Conservation (phyloP, 2,113 vertebrate species). For the Bos javanicus region DNA sequence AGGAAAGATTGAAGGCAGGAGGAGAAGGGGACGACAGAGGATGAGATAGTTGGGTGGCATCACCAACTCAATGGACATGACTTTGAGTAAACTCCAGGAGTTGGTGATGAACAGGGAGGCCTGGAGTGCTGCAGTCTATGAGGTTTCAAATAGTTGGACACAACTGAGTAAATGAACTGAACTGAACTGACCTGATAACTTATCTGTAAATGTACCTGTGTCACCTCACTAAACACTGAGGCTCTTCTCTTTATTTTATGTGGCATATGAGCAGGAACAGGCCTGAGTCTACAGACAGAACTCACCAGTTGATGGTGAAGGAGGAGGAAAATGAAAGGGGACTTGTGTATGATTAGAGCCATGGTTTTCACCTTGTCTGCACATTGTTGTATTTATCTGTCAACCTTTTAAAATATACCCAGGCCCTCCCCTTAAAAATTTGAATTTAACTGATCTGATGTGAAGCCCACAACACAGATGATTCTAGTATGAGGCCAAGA, state of each 20-base stretch:
- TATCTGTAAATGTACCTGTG: neutral
- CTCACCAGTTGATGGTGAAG: neutral
- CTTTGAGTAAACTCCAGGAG: accelerated
- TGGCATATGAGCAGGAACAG: neutral
- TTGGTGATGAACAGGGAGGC: neutral
- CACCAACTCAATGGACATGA: accelerated
- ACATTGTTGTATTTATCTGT: neutral
- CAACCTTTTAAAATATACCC: neutral
- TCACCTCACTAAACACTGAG: neutral
- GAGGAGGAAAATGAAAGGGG: neutral
- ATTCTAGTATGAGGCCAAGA: neutral
- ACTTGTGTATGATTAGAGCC: neutral
- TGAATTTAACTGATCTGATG: neutral
- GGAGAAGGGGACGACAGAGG: neutral
- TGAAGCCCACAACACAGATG: neutral
- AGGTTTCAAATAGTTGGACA: neutral
- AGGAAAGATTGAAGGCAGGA: neutral
- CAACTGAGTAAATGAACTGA: neutral
- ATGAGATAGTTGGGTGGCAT: neutral
- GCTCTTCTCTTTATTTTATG: accelerated
- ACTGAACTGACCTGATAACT: neutral
- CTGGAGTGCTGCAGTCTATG: neutral
- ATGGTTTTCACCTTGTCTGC: neutral
- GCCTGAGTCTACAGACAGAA: neutral
- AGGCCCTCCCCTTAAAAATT: neutral